Percentiles rank a stretch among this genome's conserved stretches.
phyloP scores from a whole-genome alignment of 2,797 vertebrate species.

The Macropodus opercularis region DNA sequence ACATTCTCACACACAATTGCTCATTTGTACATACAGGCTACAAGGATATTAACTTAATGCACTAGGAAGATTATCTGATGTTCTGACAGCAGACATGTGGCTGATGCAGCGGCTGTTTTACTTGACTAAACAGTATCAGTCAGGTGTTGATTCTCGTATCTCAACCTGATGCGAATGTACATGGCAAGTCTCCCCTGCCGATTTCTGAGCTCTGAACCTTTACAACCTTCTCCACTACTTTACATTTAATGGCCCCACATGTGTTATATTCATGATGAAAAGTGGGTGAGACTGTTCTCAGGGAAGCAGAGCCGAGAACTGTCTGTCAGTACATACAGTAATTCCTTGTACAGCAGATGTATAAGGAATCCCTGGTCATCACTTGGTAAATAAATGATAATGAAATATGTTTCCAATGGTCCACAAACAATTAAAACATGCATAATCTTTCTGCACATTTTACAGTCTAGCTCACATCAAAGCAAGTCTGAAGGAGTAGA shows the following conservation, averaged over 20 bases:
- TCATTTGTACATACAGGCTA: neutral
- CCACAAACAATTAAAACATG: slow-evolving; percentile 45
- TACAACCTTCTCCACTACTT: neutral
- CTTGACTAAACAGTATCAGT: neutral
- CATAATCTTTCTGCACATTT: too few species aligned
- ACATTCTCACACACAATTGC: neutral
- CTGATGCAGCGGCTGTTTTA: neutral
- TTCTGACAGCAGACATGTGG: slow-evolving; percentile 2
- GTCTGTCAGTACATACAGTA: slow-evolving; percentile 2
- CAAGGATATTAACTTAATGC: neutral
- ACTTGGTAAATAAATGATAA: slow-evolving; percentile 39
- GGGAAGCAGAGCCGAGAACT: slow-evolving; percentile 15
- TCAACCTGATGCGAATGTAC: neutral
- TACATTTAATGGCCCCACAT: neutral
- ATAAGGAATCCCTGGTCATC: slow-evolving; percentile 12
- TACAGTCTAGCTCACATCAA: too few species aligned
- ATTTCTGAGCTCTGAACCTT: neutral
- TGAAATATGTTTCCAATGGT: slow-evolving; percentile 25
- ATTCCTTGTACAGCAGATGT: neutral
- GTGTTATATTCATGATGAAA: neutral
- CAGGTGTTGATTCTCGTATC: neutral
- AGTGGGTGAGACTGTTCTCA: neutral
- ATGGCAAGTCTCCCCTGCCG: too few species aligned
- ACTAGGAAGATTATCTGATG: neutral
- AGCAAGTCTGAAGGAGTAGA: too few species aligned